Percentiles rank a stretch among this genome's conserved stretches.
These are phyloP conservation scores for Callionymus lyra DNA, from an alignment of 2,113 vertebrate species.

Conservation along the genomic window DNA sequence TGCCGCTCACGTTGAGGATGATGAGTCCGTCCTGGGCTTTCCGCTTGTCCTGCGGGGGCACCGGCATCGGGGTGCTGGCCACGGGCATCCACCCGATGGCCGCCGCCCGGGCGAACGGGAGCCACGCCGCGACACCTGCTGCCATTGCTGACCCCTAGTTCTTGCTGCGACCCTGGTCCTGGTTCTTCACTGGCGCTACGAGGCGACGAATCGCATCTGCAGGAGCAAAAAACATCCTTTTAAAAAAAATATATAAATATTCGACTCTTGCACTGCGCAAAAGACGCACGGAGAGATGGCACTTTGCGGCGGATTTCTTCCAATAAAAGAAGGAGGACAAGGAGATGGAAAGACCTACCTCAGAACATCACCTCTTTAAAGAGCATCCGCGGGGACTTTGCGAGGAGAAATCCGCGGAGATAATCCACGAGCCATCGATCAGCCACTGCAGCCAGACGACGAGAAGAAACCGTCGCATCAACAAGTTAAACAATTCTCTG, in stretches of 20 bases:
- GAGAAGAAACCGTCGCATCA: constrained; percentile 46
- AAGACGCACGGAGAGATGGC: no score
- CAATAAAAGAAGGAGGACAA: neutral
- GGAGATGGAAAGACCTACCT: constrained; percentile 37
- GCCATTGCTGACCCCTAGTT: constrained; percentile 77
- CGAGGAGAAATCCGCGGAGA: constrained; percentile 24
- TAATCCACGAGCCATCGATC: constrained; percentile 45
- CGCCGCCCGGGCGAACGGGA: constrained; percentile 93
- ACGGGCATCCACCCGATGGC: constrained; percentile 99
- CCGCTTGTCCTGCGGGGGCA: constrained; percentile 81
- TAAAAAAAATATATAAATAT: no score
- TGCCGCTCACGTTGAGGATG: constrained; percentile 92
- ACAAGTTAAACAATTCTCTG: constrained; percentile 61
- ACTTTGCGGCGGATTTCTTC: constrained; percentile 46
- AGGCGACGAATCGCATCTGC: constrained; percentile 20
- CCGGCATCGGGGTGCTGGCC: constrained; percentile 91
- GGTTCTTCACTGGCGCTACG: constrained; percentile 54
- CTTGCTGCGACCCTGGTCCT: constrained; percentile 41
- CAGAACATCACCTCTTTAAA: constrained; percentile 40
- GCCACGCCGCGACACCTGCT: constrained; percentile 94
- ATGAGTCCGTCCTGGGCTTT: constrained; percentile 87
- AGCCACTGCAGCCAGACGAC: constrained; percentile 38
- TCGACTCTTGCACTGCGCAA: constrained; percentile 32
- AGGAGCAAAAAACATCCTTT: no score
- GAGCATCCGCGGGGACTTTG: constrained; percentile 39